A percentile compares a stretch with the other conserved stretches of the same genome.
Evolutionary conservation across 1,140 invertebrate genomes (phyloP).

Genomic region (Zaprionus tsacasi): DNA sequence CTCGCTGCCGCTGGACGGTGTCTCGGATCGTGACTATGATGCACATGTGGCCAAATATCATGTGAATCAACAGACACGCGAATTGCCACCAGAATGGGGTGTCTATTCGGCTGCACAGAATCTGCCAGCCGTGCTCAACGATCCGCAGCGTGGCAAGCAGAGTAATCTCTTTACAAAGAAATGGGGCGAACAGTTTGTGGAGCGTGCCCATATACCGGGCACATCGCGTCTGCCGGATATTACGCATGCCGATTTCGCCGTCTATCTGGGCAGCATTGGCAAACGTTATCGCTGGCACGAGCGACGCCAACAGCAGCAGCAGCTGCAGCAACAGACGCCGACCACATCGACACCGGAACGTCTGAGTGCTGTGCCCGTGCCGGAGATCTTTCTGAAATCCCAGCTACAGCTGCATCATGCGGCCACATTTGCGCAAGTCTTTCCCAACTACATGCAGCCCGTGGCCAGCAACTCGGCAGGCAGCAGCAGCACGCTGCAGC

Average conservation of each 20-base stretch:
- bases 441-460: slow-evolving; percentile 86
- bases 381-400: slow-evolving; percentile 94
- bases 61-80: slow-evolving; percentile 86
- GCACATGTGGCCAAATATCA: slow-evolving; percentile 93
- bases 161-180: slow-evolving; percentile 98
- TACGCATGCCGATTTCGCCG: slow-evolving; percentile 92
- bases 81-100: slow-evolving; percentile 88
- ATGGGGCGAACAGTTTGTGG: slow-evolving; percentile 98
- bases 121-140: slow-evolving; percentile 97
- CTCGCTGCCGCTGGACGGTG: slow-evolving; percentile 93
- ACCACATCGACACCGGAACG: slow-evolving; percentile 84
- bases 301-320: slow-evolving; percentile 59
- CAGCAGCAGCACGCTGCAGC: slow-evolving; percentile 48
- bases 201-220: slow-evolving; percentile 89
- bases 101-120: slow-evolving; percentile 95
- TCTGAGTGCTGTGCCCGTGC: slow-evolving; percentile 90
- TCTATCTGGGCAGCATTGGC: slow-evolving; percentile 92
- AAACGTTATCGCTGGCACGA: slow-evolving; percentile 87
- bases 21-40: slow-evolving; percentile 94
- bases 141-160: slow-evolving; percentile 95
- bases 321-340: slow-evolving; percentile 33
- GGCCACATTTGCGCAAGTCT: slow-evolving; percentile 94
- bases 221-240: slow-evolving; percentile 94
- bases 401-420: slow-evolving; percentile 92
- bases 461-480: slow-evolving; percentile 50